Conservation (phyloP, 1,140 invertebrate genomes). For the Drosophila trapezifrons region DNA sequence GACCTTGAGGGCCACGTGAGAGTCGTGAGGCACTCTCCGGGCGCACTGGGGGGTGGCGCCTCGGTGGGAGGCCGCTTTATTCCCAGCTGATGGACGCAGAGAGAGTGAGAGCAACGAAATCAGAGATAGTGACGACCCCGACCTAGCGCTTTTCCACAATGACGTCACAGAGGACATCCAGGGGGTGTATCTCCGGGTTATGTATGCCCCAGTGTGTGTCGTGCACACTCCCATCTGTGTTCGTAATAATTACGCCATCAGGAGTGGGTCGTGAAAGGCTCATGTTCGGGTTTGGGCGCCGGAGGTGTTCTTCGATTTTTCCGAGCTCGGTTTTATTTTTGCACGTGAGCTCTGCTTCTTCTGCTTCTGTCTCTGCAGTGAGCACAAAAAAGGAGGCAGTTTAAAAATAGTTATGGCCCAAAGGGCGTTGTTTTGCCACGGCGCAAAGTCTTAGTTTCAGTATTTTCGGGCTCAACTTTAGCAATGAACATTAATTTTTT, state of each 20-base stretch:
- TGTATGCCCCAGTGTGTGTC: conserved; percentile 5
- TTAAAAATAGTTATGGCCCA: conserved; percentile 43
- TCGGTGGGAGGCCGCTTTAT: conserved; percentile 19
- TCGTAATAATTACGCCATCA: conserved; percentile 68
- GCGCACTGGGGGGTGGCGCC: conserved; percentile 15
- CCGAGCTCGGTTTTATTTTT: conserved; percentile 61
- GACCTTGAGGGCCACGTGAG: conserved; percentile 70
- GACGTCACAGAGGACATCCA: conserved; percentile 65
- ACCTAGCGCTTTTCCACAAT: conserved; percentile 68
- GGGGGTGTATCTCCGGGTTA: conserved; percentile 32
- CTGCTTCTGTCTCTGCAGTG: conserved; percentile 30
- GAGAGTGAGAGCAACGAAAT: neutral
- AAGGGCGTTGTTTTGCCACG: conserved; percentile 37
- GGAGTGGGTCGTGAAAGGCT: conserved; percentile 21
- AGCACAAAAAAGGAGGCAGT: conserved; percentile 21
- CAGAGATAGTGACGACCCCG: conserved; percentile 57
- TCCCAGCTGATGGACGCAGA: conserved; percentile 16
- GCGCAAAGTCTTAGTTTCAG: conserved; percentile 6
- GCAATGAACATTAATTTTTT: conserved; percentile 23
- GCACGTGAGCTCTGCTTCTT: conserved; percentile 48
- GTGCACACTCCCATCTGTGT: conserved; percentile 1
- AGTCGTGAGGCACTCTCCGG: conserved; percentile 52
- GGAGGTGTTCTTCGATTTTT: conserved; percentile 41
- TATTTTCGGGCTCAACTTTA: conserved; percentile 3
- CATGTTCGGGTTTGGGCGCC: neutral